phyloP scores from a whole-genome alignment of 2,888 invertebrate species.

The Meloe dianella region DNA sequence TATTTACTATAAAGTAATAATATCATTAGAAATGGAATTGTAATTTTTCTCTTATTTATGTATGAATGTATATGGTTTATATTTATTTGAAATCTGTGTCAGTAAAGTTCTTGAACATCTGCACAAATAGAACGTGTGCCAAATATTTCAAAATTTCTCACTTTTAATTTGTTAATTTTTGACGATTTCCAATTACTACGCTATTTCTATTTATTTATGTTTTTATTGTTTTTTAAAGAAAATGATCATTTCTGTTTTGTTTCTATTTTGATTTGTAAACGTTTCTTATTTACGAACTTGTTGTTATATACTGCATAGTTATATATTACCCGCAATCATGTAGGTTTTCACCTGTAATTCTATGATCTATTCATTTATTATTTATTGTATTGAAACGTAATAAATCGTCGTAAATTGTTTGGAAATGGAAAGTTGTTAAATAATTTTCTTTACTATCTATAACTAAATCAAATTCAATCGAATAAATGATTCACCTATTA shows the following conservation, averaged over 20 bases:
- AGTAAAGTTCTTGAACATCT: constrained; percentile 4
- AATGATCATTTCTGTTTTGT: background rate
- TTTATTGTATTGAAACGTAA: too few relatives aligned
- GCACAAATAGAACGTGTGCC: constrained; percentile 6
- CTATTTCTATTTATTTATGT: too few relatives aligned
- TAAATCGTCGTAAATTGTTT: too few relatives aligned
- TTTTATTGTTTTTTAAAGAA: background rate
- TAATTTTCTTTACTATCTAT: background rate
- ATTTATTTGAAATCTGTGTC: constrained; percentile 1
- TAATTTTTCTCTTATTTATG: background rate
- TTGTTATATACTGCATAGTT: background rate
- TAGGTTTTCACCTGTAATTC: background rate
- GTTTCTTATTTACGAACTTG: background rate
- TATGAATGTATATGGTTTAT: background rate
- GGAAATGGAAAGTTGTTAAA: background rate
- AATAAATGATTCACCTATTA: background rate
- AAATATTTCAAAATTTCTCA: background rate
- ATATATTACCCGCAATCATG: background rate
- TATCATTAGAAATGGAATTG: too few relatives aligned
- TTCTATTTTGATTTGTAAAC: background rate
- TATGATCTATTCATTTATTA: background rate
- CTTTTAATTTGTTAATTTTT: background rate
- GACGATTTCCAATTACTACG: too few relatives aligned
- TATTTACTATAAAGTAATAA: too few relatives aligned
- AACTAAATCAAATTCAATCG: background rate